phyloP scores from a whole-genome alignment of 1,140 invertebrate genomes.

The Gryon sp. region DNA sequence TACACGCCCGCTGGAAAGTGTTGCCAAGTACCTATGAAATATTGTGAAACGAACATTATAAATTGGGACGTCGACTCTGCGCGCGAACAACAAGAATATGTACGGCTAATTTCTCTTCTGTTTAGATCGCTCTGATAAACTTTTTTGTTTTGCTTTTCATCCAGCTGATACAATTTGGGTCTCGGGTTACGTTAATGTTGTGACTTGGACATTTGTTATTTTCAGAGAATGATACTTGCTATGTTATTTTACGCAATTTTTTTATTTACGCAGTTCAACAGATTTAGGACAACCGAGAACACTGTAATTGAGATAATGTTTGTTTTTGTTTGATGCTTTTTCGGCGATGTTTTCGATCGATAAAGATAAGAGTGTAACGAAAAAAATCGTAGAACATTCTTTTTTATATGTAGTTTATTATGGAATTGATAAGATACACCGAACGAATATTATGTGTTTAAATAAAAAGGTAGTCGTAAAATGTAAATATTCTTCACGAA shows the following conservation, averaged over 20 bases:
- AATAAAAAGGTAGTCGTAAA: too few species aligned
- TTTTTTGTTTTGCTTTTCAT: too few species aligned
- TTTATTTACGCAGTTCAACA: background rate
- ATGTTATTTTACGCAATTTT: too few species aligned
- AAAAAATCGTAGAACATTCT: too few species aligned
- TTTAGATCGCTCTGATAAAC: slow-evolving; percentile 46
- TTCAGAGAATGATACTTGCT: background rate
- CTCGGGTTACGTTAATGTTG: slow-evolving; percentile 5
- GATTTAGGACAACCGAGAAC: too few species aligned
- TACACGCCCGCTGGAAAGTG: slow-evolving; percentile 24
- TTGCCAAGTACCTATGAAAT: slow-evolving; percentile 31
- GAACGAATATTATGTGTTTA: too few species aligned
- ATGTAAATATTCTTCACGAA: too few species aligned
- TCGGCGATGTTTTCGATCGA: too few species aligned
- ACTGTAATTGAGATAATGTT: background rate
- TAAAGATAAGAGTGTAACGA: too few species aligned
- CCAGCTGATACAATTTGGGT: slow-evolving; percentile 15
- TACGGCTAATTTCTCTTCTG: slow-evolving; percentile 41
- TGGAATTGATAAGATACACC: too few species aligned
- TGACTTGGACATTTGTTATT: slow-evolving; percentile 13
- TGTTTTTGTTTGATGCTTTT: too few species aligned
- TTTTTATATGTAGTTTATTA: too few species aligned
- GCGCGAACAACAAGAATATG: slow-evolving; percentile 39
- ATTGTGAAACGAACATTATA: slow-evolving; percentile 54
- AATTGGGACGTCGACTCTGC: slow-evolving; percentile 38